These are phyloP conservation scores for Vulpes ferrilata DNA, from an alignment of 2,113 vertebrate species.

Conservation along the genomic window DNA sequence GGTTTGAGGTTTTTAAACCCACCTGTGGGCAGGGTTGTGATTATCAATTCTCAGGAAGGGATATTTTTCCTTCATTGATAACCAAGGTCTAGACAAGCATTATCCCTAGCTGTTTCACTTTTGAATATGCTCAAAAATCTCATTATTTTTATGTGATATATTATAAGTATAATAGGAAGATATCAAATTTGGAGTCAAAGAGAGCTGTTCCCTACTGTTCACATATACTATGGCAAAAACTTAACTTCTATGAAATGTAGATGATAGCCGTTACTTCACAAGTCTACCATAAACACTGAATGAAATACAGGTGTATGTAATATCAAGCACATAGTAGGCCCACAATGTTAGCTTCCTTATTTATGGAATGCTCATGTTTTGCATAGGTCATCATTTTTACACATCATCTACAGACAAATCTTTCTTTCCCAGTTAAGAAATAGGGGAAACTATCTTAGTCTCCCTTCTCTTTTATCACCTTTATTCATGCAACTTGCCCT, in stretches of 20 bases:
- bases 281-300: neutral
- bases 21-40: neutral
- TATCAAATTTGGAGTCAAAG: neutral
- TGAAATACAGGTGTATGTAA: neutral
- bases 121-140: neutral
- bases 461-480: neutral
- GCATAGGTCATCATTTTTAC: neutral
- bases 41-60: neutral
- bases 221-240: neutral
- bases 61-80: neutral
- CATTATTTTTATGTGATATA: neutral
- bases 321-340: neutral
- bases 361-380: neutral
- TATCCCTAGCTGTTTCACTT: neutral
- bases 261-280: neutral
- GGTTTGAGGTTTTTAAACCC: neutral
- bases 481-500: neutral
- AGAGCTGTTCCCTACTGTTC: neutral
- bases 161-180: neutral
- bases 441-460: rapidly evolving
- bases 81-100: neutral
- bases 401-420: neutral
- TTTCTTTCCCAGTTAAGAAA: neutral
- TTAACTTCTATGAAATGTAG: neutral
- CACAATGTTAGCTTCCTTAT: neutral